Percentiles rank a stretch among this genome's conserved stretches.
Evolutionary conservation across 1,140 invertebrate species (phyloP).

Genomic region (Calephelis nemesis): DNA sequence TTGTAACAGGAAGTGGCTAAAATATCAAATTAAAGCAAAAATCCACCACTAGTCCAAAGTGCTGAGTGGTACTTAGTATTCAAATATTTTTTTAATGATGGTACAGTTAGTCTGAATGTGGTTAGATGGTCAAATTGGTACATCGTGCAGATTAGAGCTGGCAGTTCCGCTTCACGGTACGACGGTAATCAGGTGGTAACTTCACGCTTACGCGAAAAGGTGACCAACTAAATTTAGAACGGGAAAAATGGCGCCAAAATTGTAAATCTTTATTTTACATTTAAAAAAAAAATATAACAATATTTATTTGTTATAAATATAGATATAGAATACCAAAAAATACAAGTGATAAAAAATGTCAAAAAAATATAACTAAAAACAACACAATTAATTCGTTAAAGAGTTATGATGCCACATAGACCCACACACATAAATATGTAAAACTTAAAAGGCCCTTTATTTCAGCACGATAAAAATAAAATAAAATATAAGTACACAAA

Average conservation of each 20-base stretch:
- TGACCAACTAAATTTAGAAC: slow-evolving; percentile 9
- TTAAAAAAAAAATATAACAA: too few relatives aligned
- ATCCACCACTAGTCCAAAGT: background rate
- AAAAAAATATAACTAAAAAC: too few relatives aligned
- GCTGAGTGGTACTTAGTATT: background rate
- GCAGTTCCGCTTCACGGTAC: slow-evolving; percentile 16
- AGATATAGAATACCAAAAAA: background rate
- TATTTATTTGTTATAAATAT: too few relatives aligned
- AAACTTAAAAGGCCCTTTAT: too few relatives aligned
- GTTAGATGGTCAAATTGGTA: slow-evolving; percentile 14
- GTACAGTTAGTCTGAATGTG: slow-evolving; percentile 17
- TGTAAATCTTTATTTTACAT: background rate
- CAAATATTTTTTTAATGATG: slow-evolving; percentile 17
- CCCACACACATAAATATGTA: too few relatives aligned
- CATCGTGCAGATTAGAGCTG: slow-evolving; percentile 10
- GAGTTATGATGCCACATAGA: too few relatives aligned
- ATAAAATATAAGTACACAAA: too few relatives aligned
- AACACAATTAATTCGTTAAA: too few relatives aligned
- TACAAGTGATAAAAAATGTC: background rate
- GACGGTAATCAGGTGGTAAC: slow-evolving; percentile 15
- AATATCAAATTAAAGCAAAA: too few relatives aligned
- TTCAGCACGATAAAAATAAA: too few relatives aligned
- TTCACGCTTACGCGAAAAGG: slow-evolving; percentile 12
- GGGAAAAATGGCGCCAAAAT: slow-evolving; percentile 5
- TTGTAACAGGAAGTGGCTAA: too few relatives aligned